These are phyloP conservation scores for Pyrrhosoma nymphula DNA, from an alignment of 2,888 invertebrate genomes.

Conservation along the genomic window DNA sequence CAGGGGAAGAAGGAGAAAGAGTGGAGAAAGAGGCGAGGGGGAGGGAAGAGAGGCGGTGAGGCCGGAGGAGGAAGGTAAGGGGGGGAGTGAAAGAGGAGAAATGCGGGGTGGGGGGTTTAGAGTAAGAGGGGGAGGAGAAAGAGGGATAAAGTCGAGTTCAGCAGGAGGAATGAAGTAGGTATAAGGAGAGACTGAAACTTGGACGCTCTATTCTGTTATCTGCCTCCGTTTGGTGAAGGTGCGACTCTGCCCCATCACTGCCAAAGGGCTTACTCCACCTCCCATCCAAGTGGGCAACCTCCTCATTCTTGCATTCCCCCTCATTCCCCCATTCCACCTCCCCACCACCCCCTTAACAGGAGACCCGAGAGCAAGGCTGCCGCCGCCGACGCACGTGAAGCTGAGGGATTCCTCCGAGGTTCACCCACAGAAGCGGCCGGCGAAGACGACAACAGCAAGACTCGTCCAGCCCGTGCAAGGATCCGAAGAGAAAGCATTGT, in stretches of 20 bases:
- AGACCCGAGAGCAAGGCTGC: background rate
- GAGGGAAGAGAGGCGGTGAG: background rate
- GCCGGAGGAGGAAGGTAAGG: background rate
- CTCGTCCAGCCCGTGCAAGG: background rate
- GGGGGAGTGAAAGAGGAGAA: background rate
- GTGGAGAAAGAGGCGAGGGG: background rate
- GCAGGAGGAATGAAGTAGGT: background rate
- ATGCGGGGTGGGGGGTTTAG: background rate
- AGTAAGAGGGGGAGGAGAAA: background rate
- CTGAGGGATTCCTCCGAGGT: background rate
- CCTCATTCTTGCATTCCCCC: background rate
- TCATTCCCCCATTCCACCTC: background rate
- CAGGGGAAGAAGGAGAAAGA: background rate
- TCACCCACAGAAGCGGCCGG: background rate
- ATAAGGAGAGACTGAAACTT: constrained; percentile 54
- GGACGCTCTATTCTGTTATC: constrained; percentile 56
- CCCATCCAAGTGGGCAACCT: background rate
- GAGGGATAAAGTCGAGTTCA: background rate
- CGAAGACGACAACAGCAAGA: background rate
- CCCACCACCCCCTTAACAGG: background rate
- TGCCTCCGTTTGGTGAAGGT: constrained; percentile 35
- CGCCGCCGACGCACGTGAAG: background rate
- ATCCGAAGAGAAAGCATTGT: background rate
- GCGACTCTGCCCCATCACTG: background rate
- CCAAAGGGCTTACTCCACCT: background rate